These are phyloP conservation scores for Sialis lutaria DNA, from an alignment of 2,888 invertebrate species.

Conservation along the genomic window DNA sequence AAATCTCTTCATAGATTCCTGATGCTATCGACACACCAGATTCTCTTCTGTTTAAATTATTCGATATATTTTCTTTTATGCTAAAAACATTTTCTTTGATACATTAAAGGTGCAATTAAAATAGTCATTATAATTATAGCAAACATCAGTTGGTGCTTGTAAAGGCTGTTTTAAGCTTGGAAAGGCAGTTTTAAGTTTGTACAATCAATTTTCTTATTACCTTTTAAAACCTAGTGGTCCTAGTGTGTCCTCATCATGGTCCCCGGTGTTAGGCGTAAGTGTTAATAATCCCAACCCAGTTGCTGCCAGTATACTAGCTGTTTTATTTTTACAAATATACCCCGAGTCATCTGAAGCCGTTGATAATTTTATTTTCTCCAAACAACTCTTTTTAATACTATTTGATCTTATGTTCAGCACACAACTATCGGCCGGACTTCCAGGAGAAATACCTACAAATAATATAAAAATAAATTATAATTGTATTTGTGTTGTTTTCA, in stretches of 20 bases:
- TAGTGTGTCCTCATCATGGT: slow-evolving; percentile 1
- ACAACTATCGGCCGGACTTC: slow-evolving; percentile 8
- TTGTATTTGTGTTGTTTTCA: too few relatives aligned
- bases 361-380: slow-evolving; percentile 20
- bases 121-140: too few relatives aligned
- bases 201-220: background rate
- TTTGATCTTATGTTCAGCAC: slow-evolving; percentile 19
- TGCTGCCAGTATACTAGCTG: background rate
- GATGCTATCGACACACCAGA: slow-evolving; percentile 43
- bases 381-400: slow-evolving; percentile 21
- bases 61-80: too few relatives aligned
- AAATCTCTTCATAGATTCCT: slow-evolving; percentile 52
- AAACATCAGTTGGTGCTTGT: background rate
- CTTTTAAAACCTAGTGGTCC: background rate
- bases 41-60: slow-evolving; percentile 17
- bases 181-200: too few relatives aligned
- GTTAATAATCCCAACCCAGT: slow-evolving; percentile 3
- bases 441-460: background rate
- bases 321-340: slow-evolving; percentile 17
- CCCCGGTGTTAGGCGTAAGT: background rate
- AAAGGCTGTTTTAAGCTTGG: background rate
- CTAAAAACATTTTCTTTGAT: too few relatives aligned
- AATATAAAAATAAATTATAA: too few relatives aligned
- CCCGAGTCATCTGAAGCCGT: slow-evolving; percentile 22
- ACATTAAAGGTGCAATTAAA: too few relatives aligned